These are phyloP conservation scores for Solea solea DNA, from an alignment of 2,113 vertebrate species.

Conservation along the genomic window DNA sequence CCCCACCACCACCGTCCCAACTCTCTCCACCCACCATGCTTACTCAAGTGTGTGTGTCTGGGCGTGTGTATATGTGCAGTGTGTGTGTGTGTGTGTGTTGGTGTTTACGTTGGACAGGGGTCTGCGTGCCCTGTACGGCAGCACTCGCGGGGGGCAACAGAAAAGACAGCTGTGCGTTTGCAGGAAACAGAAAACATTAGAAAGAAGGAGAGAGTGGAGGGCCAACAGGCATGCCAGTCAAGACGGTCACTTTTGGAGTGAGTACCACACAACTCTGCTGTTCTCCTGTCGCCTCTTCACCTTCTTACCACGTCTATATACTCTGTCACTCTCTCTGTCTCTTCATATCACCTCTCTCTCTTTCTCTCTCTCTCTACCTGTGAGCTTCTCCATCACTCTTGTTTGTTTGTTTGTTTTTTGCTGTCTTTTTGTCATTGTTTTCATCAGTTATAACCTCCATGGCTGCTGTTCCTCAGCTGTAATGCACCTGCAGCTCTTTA, in stretches of 20 bases:
- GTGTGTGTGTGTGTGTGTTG: constrained; percentile 36
- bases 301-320: constrained; percentile 1
- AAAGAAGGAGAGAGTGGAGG: constrained; percentile 66
- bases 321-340: constrained; percentile 11
- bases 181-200: constrained; percentile 61
- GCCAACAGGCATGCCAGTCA: constrained; percentile 82
- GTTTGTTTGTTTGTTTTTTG: constrained; percentile 15
- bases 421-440: constrained; percentile 18
- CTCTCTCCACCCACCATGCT: constrained; percentile 74
- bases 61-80: constrained; percentile 31
- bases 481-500: constrained; percentile 51
- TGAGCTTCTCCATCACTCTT: constrained; percentile 10
- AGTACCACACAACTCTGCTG: constrained; percentile 72
- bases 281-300: constrained; percentile 30
- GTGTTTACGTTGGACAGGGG: constrained; percentile 70
- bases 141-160: constrained; percentile 70
- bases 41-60: constrained; percentile 73
- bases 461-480: constrained; percentile 29
- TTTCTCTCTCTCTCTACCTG: constrained; percentile 17
- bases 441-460: background rate
- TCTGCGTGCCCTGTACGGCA: constrained; percentile 61
- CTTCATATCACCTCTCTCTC: background rate
- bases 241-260: constrained; percentile 80
- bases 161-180: constrained; percentile 71
- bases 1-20: constrained; percentile 58